Evolutionary conservation across 2,888 invertebrate genomes (phyloP).

Genomic region (Plagodis dolabraria): DNA sequence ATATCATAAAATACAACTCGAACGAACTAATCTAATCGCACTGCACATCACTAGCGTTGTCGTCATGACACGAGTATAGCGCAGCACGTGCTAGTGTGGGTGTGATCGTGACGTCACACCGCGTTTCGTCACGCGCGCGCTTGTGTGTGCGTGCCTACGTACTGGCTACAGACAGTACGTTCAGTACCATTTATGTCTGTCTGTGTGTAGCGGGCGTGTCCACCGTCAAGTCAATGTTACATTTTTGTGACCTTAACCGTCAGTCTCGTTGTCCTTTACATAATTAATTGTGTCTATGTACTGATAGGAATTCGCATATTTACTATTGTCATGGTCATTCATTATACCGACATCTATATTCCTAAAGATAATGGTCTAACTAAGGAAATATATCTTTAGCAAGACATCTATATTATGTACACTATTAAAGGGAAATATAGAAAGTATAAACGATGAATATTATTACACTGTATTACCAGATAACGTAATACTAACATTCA

Average conservation of each 20-base stretch:
- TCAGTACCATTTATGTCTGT: conserved; percentile 38
- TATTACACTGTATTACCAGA: not conserved
- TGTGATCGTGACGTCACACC: conserved; percentile 80
- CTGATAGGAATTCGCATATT: conserved; percentile 25
- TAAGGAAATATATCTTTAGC: too few relatives aligned
- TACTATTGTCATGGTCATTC: not conserved
- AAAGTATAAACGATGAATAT: not conserved
- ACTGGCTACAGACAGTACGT: conserved; percentile 16
- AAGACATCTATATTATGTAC: too few relatives aligned
- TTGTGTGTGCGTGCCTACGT: conserved; percentile 47
- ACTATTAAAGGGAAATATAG: too few relatives aligned
- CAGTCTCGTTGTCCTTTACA: conserved; percentile 68
- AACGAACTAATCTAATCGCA: not conserved
- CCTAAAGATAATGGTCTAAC: too few relatives aligned
- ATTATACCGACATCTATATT: not conserved
- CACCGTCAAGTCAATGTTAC: conserved; percentile 73
- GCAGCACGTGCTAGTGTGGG: conserved; percentile 72
- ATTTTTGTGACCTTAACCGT: conserved; percentile 84
- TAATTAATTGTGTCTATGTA: conserved; percentile 44
- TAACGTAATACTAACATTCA: not conserved
- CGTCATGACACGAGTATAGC: conserved; percentile 69
- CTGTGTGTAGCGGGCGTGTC: conserved; percentile 62
- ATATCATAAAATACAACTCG: not conserved
- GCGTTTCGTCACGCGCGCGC: conserved; percentile 60
- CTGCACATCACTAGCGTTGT: conserved; percentile 33